Evolutionary conservation across 2,888 invertebrate genomes (phyloP).

Genomic region (Syritta pipiens): DNA sequence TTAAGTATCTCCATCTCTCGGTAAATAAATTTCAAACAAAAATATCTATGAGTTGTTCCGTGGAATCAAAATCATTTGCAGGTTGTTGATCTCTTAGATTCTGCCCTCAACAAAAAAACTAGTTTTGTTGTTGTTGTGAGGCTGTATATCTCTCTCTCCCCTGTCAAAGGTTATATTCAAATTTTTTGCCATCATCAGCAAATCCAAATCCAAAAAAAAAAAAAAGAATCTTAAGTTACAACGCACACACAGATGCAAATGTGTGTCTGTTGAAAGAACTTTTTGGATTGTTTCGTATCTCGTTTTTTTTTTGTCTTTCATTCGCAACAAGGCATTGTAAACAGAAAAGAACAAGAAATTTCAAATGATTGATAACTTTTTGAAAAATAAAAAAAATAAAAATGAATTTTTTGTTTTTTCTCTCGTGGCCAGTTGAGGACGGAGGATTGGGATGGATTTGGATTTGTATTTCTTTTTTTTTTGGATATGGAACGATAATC

Average conservation of each 20-base stretch:
- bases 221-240: neutral
- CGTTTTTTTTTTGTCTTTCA: constrained; percentile 14
- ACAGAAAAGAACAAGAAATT: constrained; percentile 57
- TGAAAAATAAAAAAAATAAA: no score
- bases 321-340: constrained; percentile 48
- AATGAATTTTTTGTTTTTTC: constrained; percentile 32
- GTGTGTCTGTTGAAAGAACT: constrained; percentile 44
- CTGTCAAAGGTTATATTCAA: constrained; percentile 69
- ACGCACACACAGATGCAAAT: neutral
- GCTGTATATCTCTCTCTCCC: no score
- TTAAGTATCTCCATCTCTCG: constrained; percentile 37
- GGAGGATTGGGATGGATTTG: no score
- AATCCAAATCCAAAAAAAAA: constrained; percentile 39
- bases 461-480: no score
- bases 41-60: constrained; percentile 57
- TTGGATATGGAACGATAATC: constrained; percentile 65
- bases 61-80: constrained; percentile 67
- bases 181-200: no score
- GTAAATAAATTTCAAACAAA: constrained; percentile 37
- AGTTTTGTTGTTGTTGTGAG: constrained; percentile 36
- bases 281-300: no score
- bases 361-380: constrained; percentile 65
- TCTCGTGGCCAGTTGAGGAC: no score
- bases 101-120: constrained; percentile 32
- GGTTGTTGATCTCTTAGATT: constrained; percentile 65